phyloP scores from a whole-genome alignment of 2,797 vertebrate genomes.

The Smutsia gigantea region DNA sequence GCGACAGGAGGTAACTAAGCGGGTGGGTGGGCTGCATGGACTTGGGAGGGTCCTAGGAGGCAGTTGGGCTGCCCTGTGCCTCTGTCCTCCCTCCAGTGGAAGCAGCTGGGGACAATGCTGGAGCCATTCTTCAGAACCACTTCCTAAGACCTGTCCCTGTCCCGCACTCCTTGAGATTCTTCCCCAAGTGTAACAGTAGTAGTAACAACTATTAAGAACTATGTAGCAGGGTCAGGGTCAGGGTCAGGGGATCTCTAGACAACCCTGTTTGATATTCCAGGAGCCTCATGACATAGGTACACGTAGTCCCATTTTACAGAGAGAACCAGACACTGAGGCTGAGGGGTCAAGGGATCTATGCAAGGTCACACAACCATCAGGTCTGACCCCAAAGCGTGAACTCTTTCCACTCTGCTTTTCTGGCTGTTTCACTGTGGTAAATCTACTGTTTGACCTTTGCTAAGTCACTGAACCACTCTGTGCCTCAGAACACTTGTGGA shows the following conservation, averaged over 20 bases:
- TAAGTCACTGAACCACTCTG: neutral
- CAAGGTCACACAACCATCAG: neutral
- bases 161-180: neutral
- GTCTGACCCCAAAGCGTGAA: neutral
- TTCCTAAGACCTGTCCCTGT: neutral
- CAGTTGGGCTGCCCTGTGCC: neutral
- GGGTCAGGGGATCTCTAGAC: neutral
- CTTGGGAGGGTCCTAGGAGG: neutral
- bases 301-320: neutral
- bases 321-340: neutral
- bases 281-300: neutral
- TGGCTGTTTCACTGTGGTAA: neutral
- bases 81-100: neutral
- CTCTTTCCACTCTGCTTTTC: neutral
- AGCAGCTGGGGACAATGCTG: neutral
- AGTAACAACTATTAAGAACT: neutral
- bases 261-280: neutral
- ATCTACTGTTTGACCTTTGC: neutral
- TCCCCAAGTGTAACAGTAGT: neutral
- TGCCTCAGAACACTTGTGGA: neutral
- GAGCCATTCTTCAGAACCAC: neutral
- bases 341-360: neutral
- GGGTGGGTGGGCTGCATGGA: neutral
- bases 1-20: slow-evolving; percentile 91
- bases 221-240: neutral